Evolutionary conservation across 2,888 invertebrate genomes (phyloP).

Genomic region (Maniola hyperantus): DNA sequence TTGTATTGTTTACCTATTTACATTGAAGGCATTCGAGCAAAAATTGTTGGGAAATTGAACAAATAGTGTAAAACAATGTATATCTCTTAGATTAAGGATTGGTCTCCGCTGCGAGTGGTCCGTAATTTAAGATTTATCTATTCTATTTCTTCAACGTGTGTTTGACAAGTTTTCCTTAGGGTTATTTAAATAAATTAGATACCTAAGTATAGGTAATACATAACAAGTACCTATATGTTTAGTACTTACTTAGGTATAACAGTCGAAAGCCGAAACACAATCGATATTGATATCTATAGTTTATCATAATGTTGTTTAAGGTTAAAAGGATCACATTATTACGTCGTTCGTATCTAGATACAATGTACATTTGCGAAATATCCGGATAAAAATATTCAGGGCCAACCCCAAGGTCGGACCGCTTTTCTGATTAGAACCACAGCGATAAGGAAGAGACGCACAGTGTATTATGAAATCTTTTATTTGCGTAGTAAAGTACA

Average conservation of each 20-base stretch:
- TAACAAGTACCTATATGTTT: not conserved
- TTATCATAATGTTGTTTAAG: slow-evolving; percentile 27
- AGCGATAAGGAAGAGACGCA: slow-evolving; percentile 63
- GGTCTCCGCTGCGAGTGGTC: no score
- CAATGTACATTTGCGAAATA: slow-evolving; percentile 65
- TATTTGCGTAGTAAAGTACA: slow-evolving; percentile 49
- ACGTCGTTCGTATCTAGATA: slow-evolving; percentile 54
- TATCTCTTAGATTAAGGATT: no score
- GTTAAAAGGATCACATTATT: slow-evolving; percentile 32
- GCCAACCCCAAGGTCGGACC: slow-evolving; percentile 78
- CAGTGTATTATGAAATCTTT: slow-evolving; percentile 55
- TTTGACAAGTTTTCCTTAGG: no score
- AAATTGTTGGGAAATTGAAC: no score
- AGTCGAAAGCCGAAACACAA: not conserved
- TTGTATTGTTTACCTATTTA: no score
- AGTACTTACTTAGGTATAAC: no score
- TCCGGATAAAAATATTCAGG: slow-evolving; percentile 80
- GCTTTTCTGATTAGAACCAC: slow-evolving; percentile 77
- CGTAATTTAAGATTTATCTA: no score
- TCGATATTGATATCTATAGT: slow-evolving; percentile 14
- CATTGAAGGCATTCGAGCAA: no score
- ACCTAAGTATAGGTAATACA: not conserved
- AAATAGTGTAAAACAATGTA: no score
- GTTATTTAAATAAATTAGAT: no score
- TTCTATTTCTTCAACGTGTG: no score